Base-by-base conservation (phyloP, 2,888 invertebrate genomes). In the Diaprepes abbreviatus region DNA sequence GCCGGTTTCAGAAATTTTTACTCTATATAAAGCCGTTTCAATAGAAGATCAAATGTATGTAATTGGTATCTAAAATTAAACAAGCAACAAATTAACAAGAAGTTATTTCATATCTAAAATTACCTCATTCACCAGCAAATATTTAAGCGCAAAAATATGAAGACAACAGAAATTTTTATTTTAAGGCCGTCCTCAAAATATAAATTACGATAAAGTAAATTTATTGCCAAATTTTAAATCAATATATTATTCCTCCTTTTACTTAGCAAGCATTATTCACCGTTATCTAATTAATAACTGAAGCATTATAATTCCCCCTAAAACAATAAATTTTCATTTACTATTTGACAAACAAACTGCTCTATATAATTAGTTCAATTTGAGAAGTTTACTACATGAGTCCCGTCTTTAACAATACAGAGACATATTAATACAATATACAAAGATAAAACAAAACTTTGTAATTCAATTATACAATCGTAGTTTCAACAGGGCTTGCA, bases 361-460 rank as follows among this genome's bases (percentile, higher is more conserved):
- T 58, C 72, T 73, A 70, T 73, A 73, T 76, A 77, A 76, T 77
- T 74, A 74, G 73, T 40, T 66, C 67, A 76, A 76, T 77, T 77
- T 74, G 66, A 66, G 64, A 55, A 73, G 69, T 74, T 74, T 71
- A 72, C 35, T 55, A 52, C 45, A 21, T 45, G 43, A 24, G 31
- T 40, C 28, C 7, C 58, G 59, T 59, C 69, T 73, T 66, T 62
- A 59, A 74, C 74, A 75, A 73, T 71, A 67, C 59, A 54, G 69
- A 68, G 72, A 71, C 68, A 73, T 68, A 54, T 66, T 68, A 68
- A 66, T 73, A 68, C 52, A 68, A 63, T 71, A n/a, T n/a, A 50
- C 67, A 43, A 57, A 67, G 63, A 72, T 71, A 70, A 70, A 71
- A 68, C 70, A 70, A 70, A 70, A 72, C 64, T 73, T 68, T 36